Evolutionary conservation across 2,888 invertebrate genomes (phyloP), one percentile per base, ranked within the genome.

Genomic region (Drosophila helvetica): DNA sequence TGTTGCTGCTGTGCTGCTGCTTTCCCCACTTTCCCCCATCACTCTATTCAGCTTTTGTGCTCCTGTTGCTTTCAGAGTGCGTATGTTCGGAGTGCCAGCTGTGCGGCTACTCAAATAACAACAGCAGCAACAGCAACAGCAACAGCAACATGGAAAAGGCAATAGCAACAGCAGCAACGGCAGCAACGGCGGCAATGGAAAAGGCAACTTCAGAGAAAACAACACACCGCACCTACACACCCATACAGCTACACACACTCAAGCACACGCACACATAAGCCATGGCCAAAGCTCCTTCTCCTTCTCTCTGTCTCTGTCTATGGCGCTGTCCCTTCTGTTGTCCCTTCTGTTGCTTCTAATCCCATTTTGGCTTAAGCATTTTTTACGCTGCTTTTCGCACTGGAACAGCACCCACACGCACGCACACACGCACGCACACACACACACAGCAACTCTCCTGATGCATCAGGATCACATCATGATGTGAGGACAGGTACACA

Each of bases 311-410:
- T 18, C 46, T 22, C 17, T 17, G 33, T 17, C 45, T 30, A n/a
- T 46, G 55, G 62, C 15, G 18, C 42, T 47, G 51, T 25, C 54
- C 42, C 54, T 33, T 43, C 70, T 46, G 50, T 67, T 54, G 30
- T 55, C 51, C 30, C 73, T 51, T 59, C 59, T 82, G 80, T 71
- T 88, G 86, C 61, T 86, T 68, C 79, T 88, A 83, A 83, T 83
- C 85, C 85, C 87, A 87, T 86, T 83, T 86, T 78, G 70, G 89
- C 83, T 81, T 66, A 87, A 80, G 81, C 79, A 70, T 85, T 88
- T 79, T 81, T 86, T 80, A 76, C 74, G 83, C 80, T 82, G 83
- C 83, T 79, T 69, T 80, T 83, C 75, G 70, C 79, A 64, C 61
- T 64, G 56, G 68, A 76, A 68, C 65, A n/a, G 38, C 38, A n/a